Conservation (phyloP, 2,888 invertebrate genomes). For the Agriopis leucophaearia region DNA sequence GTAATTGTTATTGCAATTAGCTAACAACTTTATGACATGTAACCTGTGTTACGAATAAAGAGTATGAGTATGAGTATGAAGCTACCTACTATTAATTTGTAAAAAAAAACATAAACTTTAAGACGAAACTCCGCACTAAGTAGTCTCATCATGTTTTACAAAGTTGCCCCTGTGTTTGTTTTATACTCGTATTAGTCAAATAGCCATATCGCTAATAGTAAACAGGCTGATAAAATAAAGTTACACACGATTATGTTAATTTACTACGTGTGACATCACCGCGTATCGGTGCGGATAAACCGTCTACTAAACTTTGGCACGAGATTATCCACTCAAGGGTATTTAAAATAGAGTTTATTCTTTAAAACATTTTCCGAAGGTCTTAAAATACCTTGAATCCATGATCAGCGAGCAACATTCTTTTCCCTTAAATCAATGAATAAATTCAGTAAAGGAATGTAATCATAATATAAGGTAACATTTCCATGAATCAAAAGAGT, state of each 20-base stretch:
- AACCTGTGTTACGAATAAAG: too few relatives aligned
- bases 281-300: slow-evolving; percentile 36
- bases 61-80: too few relatives aligned
- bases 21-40: too few relatives aligned
- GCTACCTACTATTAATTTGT: too few relatives aligned
- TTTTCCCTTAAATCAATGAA: slow-evolving; percentile 12
- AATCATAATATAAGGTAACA: slow-evolving; percentile 2
- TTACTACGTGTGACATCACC: slow-evolving; percentile 74
- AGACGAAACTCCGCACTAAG: too few relatives aligned
- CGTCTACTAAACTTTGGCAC: slow-evolving; percentile 14
- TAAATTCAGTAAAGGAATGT: slow-evolving; percentile 9
- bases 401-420: slow-evolving; percentile 4
- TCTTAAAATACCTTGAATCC: slow-evolving; percentile 10
- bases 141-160: slow-evolving; percentile 1
- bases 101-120: too few relatives aligned
- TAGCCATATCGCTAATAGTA: slow-evolving; percentile 42
- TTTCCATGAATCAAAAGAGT: slow-evolving; percentile 23
- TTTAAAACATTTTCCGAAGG: slow-evolving; percentile 1
- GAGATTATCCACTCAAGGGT: neutral
- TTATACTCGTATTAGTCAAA: slow-evolving; percentile 43
- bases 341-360: slow-evolving; percentile 3
- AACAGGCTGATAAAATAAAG: slow-evolving; percentile 42
- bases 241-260: slow-evolving; percentile 65
- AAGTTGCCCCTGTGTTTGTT: slow-evolving; percentile 29
- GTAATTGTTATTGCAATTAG: too few relatives aligned